phyloP scores from a whole-genome alignment of 2,113 vertebrate genomes.

The Elephas maximus region DNA sequence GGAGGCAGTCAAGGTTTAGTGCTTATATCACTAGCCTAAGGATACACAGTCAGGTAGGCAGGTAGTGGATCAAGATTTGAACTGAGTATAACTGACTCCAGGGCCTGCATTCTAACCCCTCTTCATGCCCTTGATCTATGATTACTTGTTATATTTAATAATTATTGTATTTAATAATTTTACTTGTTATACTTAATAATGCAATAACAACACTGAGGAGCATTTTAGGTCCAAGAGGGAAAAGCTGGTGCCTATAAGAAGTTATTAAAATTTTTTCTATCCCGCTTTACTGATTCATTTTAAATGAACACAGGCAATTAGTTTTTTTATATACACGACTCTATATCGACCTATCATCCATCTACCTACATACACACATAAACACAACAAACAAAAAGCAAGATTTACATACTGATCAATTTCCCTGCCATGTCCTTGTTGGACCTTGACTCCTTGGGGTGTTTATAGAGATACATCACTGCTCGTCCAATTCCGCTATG shows the following conservation, averaged over 20 bases:
- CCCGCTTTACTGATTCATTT: slow-evolving; percentile 20
- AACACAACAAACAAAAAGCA: slow-evolving; percentile 52
- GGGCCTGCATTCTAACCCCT: neutral
- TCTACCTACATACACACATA: neutral
- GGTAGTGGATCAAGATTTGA: neutral
- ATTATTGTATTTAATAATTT: neutral
- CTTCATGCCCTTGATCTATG: neutral
- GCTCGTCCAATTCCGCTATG: slow-evolving; percentile 98
- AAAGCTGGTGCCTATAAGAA: neutral
- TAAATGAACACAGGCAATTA: slow-evolving; percentile 20
- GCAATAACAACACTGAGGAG: neutral
- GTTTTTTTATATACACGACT: neutral
- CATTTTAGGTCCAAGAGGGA: slow-evolving; percentile 31
- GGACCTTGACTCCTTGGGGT: slow-evolving; percentile 96
- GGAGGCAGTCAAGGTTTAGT: neutral
- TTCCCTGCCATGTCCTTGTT: slow-evolving; percentile 99
- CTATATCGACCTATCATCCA: neutral
- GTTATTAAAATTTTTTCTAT: slow-evolving; percentile 24
- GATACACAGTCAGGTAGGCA: neutral
- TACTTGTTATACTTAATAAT: neutral
- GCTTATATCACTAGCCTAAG: neutral
- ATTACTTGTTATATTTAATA: neutral
- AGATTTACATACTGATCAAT: slow-evolving; percentile 95
- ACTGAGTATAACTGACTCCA: neutral
- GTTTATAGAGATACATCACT: slow-evolving; percentile 99